Conservation (phyloP, 2,113 vertebrate species). For the Progne subis region DNA sequence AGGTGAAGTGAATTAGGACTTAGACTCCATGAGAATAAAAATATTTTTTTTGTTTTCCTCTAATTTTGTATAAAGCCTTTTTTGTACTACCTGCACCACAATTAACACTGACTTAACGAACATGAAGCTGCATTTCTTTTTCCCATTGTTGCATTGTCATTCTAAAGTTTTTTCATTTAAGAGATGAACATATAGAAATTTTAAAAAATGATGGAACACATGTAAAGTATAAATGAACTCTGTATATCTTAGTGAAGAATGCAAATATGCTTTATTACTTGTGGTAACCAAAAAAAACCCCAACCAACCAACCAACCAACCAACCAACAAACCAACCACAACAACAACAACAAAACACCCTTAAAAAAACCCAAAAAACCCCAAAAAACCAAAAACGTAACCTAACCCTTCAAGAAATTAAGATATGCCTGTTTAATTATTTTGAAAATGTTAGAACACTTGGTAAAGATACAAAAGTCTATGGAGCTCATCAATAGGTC, state of each 20-base stretch:
- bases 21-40: background rate
- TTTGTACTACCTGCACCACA: rapidly evolving
- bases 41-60: background rate
- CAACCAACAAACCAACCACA: no score
- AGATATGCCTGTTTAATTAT: background rate
- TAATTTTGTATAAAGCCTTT: background rate
- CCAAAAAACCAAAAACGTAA: no score
- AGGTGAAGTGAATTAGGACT: background rate
- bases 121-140: background rate
- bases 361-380: no score
- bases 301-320: no score
- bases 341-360: no score
- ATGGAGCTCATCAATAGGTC: background rate
- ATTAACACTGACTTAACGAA: background rate
- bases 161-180: background rate
- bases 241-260: background rate
- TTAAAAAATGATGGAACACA: background rate
- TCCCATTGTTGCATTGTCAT: background rate
- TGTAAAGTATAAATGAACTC: background rate
- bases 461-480: background rate
- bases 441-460: background rate
- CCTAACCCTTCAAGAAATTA: background rate
- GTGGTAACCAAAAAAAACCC: background rate
- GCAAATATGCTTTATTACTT: background rate
- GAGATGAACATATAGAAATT: background rate